Percentiles rank a stretch among this genome's conserved stretches.
phyloP scores from a whole-genome alignment of 2,797 vertebrate species.

The Centropyge bicolor region DNA sequence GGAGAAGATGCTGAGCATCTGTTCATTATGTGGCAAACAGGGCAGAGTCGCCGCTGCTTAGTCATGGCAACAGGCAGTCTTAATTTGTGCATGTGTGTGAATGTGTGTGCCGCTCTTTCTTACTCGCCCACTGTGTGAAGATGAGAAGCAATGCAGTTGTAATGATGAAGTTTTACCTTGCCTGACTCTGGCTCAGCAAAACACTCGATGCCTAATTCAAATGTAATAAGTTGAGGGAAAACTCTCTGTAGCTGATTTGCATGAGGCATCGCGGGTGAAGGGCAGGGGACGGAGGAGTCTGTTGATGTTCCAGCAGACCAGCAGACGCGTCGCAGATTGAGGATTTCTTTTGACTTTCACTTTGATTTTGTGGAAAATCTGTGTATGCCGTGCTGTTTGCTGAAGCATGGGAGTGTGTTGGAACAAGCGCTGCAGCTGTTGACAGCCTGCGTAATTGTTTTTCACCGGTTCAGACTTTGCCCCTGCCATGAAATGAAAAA shows the following conservation, averaged over 20 bases:
- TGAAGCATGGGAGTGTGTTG: slow-evolving; percentile 54
- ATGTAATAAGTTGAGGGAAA: slow-evolving; percentile 46
- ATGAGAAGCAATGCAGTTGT: slow-evolving; percentile 24
- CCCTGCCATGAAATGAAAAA: slow-evolving; percentile 67
- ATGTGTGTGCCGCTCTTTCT: slow-evolving; percentile 13
- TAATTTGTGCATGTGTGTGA: slow-evolving; percentile 30
- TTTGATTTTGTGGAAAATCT: slow-evolving; percentile 59
- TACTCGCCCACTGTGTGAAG: slow-evolving; percentile 22
- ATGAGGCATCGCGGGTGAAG: slow-evolving; percentile 33
- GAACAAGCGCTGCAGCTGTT: slow-evolving; percentile 58
- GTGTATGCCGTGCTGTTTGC: slow-evolving; percentile 54
- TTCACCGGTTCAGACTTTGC: slow-evolving; percentile 72
- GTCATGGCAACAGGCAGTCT: slow-evolving; percentile 51
- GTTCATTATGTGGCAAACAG: slow-evolving; percentile 58
- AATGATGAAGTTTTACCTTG: slow-evolving; percentile 33
- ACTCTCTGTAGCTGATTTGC: slow-evolving; percentile 47
- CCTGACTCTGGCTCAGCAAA: slow-evolving; percentile 36
- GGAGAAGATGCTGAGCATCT: slow-evolving; percentile 53
- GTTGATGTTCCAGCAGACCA: slow-evolving; percentile 26
- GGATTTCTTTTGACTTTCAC: slow-evolving; percentile 39
- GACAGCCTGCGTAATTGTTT: slow-evolving; percentile 78
- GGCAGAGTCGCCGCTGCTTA: slow-evolving; percentile 4
- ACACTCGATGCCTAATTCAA: slow-evolving; percentile 40
- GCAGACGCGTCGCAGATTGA: slow-evolving; percentile 21
- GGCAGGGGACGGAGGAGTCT: slow-evolving; percentile 8